Evolutionary conservation across 2,888 invertebrate genomes (phyloP), one percentile per base, ranked within the genome.

Genomic region (Andrena dorsata): DNA sequence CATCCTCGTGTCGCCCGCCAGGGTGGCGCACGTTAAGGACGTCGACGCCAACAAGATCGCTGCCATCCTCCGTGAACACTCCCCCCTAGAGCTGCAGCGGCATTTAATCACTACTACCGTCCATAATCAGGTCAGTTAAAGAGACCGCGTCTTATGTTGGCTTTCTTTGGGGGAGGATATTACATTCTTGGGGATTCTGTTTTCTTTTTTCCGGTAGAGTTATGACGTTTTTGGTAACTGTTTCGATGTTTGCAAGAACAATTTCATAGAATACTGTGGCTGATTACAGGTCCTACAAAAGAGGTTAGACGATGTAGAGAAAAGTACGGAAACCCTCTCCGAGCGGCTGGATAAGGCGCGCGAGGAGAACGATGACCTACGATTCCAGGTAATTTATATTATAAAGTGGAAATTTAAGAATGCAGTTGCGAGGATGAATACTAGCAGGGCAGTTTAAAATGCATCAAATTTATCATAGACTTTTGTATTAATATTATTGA

Each of bases 1-100:
- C 69, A 95, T 96, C 90, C 95, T 97, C 63, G 96, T 96, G 86
- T 96, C 96, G 58, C 96, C 96, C 26, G 92, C 95, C 82, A 95
- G 95, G 32, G 94, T 96, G 84, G 95, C 96, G 82, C 95, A 96
- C 92, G 96, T 96, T 83, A 94, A 95, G 87, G 95, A 96, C 77
- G 96, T 96, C 16, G 96, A 97, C 94, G 95, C 96, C 78, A 96
- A 95, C 91, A 97, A 97, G 94, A 96, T 98, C 93, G 95, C 97
- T 91, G 97, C 97, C 94, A 98, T 98, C 94, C 95, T 98, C 91
- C 95, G 96, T 90, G 98, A 98, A 95, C 96, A 96, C 90, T 97
- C 97, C 94, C 96, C 97, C 78, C 94, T 97, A 88, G 97, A 97
- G 94, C 95, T 98, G 92, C 97, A 97, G 94, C 96, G 97, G 90